These are phyloP conservation scores for Anadara kagoshimensis DNA, from an alignment of 1,140 invertebrate species.

Conservation along the genomic window DNA sequence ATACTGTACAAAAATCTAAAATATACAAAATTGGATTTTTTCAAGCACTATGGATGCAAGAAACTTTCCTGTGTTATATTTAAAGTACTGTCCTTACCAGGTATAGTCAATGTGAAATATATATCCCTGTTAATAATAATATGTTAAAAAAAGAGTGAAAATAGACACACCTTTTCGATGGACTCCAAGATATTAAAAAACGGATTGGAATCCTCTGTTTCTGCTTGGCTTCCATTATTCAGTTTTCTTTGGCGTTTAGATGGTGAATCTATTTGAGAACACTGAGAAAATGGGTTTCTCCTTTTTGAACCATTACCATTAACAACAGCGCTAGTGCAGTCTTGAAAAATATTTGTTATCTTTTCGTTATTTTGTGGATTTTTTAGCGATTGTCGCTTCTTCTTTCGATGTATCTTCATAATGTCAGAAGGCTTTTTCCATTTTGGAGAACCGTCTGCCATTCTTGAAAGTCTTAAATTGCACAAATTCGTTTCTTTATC, in stretches of 20 bases:
- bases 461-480: too few species aligned
- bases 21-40: too few species aligned
- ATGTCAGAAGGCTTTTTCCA: conserved; percentile 53
- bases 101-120: too few species aligned
- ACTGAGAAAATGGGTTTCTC: conserved; percentile 38
- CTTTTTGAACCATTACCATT: conserved; percentile 27
- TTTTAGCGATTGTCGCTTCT: conserved; percentile 28
- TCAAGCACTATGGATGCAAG: too few species aligned
- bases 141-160: too few species aligned
- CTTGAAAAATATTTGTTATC: background rate
- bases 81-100: too few species aligned
- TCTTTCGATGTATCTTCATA: conserved; percentile 40
- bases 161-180: too few species aligned
- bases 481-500: too few species aligned
- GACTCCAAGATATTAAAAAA: conserved; percentile 7
- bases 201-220: conserved; percentile 4
- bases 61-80: too few species aligned
- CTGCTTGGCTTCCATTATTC: background rate
- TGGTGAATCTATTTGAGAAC: too few species aligned
- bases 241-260: conserved; percentile 22
- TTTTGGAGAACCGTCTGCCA: conserved; percentile 31
- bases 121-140: too few species aligned
- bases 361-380: background rate
- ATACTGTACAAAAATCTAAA: too few species aligned
- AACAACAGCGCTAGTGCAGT: conserved; percentile 9